Conservation (phyloP, 2,888 invertebrate species). For the Geophilus truncorum region DNA sequence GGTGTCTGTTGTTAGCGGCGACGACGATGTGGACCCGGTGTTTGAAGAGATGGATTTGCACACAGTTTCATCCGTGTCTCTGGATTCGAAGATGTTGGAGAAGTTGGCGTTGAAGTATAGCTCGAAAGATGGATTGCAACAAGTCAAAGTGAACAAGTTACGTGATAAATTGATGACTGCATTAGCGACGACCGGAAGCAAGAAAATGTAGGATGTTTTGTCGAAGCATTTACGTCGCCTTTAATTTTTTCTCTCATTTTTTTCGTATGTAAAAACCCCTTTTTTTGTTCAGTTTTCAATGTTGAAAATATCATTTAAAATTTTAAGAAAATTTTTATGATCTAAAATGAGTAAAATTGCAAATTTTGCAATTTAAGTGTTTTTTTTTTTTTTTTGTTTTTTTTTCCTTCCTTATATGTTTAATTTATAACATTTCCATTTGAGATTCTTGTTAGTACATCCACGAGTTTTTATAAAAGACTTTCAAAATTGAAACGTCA, state of each 20-base stretch:
- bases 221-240: too few species aligned
- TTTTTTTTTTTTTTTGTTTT: background rate
- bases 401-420: background rate
- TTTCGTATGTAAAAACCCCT: too few species aligned
- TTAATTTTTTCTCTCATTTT: background rate
- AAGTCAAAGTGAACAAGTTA: background rate
- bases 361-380: background rate
- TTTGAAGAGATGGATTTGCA: background rate
- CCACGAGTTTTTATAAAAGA: too few species aligned
- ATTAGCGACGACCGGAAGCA: background rate
- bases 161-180: slow-evolving; percentile 21
- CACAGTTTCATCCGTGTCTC: background rate
- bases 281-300: too few species aligned
- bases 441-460: too few species aligned
- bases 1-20: background rate
- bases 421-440: background rate
- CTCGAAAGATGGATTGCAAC: background rate
- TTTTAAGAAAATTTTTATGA: too few species aligned
- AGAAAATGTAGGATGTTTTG: background rate
- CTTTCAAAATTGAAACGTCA: too few species aligned
- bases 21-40: background rate
- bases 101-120: background rate
- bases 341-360: too few species aligned
- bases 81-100: background rate
- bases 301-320: too few species aligned